Evolutionary conservation across 2,888 invertebrate species (phyloP).

Genomic region (Xylota sylvarum): DNA sequence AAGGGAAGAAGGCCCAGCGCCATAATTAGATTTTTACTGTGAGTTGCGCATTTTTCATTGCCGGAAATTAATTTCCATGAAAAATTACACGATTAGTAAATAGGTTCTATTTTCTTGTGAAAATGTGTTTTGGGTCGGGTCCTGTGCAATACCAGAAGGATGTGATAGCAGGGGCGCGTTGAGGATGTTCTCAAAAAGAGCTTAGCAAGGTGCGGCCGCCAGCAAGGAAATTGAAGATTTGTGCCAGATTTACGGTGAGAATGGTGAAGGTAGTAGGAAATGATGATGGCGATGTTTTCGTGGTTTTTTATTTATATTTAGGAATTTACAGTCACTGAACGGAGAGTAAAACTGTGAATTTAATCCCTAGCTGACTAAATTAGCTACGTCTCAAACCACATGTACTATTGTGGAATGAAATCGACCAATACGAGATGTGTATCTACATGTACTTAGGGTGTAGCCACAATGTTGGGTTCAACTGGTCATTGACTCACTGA

Average conservation of each 20-base stretch:
- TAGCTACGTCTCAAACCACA: no score
- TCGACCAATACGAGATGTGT: no score
- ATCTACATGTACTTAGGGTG: no score
- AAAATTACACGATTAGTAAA: conserved; percentile 65
- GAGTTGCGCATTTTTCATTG: conserved; percentile 58
- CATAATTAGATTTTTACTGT: conserved; percentile 59
- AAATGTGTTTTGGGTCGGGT: not conserved
- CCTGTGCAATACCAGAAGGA: not conserved
- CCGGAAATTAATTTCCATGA: conserved; percentile 68
- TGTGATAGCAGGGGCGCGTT: not conserved
- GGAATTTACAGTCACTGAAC: no score
- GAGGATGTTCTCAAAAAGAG: not conserved
- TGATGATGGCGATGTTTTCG: not conserved
- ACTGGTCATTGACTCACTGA: no score
- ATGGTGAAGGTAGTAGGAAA: not conserved
- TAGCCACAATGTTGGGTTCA: no score
- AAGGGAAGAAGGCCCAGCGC: not conserved
- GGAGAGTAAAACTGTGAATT: no score
- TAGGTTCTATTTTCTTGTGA: conserved; percentile 23
- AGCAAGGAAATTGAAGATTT: conserved; percentile 5
- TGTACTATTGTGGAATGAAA: no score
- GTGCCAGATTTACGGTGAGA: not conserved
- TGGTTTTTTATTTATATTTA: no score
- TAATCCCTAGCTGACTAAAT: no score
- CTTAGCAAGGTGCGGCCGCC: not conserved